Conservation (phyloP, 2,113 vertebrate genomes). For the Burhinus oedicnemus region DNA sequence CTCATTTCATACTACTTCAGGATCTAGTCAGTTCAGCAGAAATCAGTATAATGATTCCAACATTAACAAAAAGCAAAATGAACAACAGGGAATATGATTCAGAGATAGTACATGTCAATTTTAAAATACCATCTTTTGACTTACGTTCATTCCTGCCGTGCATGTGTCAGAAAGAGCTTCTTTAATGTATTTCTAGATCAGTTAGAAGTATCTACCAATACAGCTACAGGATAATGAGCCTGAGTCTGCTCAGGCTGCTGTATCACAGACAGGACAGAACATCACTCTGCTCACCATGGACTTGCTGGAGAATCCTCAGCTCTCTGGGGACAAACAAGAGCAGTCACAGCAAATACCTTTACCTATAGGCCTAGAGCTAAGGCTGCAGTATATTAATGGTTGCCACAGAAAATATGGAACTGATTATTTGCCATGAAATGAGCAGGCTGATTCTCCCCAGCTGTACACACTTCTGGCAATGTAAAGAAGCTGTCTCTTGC, state of each 20-base stretch:
- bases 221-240: not conserved
- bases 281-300: not conserved
- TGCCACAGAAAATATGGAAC: not conserved
- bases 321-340: not conserved
- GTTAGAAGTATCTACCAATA: not conserved
- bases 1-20: constrained; percentile 2
- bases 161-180: not conserved
- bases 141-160: not conserved
- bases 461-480: not conserved
- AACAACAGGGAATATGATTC: constrained; percentile 12
- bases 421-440: constrained; percentile 33
- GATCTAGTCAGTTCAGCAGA: not conserved
- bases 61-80: constrained; percentile 12
- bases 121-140: not conserved
- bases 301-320: not conserved
- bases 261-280: not conserved
- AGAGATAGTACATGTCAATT: not conserved
- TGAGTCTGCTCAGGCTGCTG: not conserved
- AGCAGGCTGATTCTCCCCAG: not conserved
- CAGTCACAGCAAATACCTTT: not conserved
- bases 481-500: not conserved
- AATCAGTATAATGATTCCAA: not conserved
- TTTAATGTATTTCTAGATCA: constrained; percentile 1
- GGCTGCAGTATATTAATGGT: not conserved
- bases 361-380: not conserved